phyloP scores from a whole-genome alignment of 2,113 vertebrate genomes.

The Phylloscopus whistleri region DNA sequence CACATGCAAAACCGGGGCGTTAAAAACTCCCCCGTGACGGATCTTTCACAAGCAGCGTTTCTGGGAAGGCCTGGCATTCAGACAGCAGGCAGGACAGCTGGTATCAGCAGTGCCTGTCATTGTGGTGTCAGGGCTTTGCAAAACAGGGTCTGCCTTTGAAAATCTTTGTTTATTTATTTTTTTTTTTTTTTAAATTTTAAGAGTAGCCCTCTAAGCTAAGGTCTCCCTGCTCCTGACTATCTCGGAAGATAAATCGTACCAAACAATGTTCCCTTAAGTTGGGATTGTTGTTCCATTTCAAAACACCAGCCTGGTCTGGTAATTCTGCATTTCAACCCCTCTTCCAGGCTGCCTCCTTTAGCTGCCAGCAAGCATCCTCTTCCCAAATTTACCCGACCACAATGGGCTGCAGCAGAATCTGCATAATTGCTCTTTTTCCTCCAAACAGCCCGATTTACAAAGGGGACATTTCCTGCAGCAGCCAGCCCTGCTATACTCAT shows the following conservation, averaged over 20 bases:
- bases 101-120: not conserved
- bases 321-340: not conserved
- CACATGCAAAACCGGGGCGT: accelerated
- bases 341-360: not conserved
- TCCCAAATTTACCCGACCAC: not conserved
- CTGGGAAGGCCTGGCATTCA: not conserved
- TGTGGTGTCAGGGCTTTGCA: not conserved
- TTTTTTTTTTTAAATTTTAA: too few relatives aligned
- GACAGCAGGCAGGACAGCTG: not conserved
- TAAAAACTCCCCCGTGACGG: not conserved
- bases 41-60: not conserved
- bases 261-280: not conserved
- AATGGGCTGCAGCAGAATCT: not conserved
- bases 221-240: not conserved
- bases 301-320: not conserved
- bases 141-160: not conserved
- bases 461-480: not conserved
- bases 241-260: not conserved
- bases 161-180: too few relatives aligned
- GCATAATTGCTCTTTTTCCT: not conserved
- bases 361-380: not conserved
- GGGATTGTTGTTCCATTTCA: not conserved
- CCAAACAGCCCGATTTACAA: not conserved
- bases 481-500: not conserved
- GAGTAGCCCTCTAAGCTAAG: not conserved